These are phyloP conservation scores for Corythaeola cristata DNA, from an alignment of 2,113 vertebrate genomes.

Conservation along the genomic window DNA sequence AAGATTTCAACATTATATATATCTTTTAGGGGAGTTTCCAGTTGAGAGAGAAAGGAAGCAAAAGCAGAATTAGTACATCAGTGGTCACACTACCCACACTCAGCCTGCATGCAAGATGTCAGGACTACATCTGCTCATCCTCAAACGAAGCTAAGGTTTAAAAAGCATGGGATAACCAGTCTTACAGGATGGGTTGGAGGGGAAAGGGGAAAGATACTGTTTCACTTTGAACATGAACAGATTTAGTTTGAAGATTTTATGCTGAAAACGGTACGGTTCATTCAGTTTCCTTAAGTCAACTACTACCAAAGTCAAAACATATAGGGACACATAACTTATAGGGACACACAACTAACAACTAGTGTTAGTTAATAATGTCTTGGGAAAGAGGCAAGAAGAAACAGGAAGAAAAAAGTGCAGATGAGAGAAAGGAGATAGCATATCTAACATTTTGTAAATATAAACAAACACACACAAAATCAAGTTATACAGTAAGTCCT, in stretches of 20 bases:
- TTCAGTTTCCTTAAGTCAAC: not conserved
- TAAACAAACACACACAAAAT: constrained; percentile 23
- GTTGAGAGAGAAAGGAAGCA: not conserved
- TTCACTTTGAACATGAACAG: not conserved
- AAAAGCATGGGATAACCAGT: not conserved
- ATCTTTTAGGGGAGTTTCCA: not conserved
- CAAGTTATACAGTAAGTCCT: not conserved
- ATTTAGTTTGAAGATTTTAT: not conserved
- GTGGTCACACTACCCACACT: not conserved
- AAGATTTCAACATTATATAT: not conserved
- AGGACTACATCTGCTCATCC: not conserved
- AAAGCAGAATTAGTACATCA: not conserved
- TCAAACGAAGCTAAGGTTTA: not conserved
- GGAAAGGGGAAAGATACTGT: not conserved
- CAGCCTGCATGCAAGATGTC: not conserved
- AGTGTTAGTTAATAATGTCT: not conserved
- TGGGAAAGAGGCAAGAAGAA: not conserved
- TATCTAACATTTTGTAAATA: constrained; percentile 46
- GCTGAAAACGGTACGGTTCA: not conserved
- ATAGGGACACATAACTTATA: accelerated
- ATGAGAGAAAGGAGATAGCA: not conserved
- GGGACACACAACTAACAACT: not conserved
- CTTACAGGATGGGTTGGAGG: not conserved
- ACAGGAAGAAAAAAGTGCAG: not conserved
- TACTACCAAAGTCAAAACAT: not conserved